A percentile compares a stretch with the other conserved stretches of the same genome.
Evolutionary conservation across 2,888 invertebrate genomes (phyloP).

Genomic region (Epicampocera succincta): DNA sequence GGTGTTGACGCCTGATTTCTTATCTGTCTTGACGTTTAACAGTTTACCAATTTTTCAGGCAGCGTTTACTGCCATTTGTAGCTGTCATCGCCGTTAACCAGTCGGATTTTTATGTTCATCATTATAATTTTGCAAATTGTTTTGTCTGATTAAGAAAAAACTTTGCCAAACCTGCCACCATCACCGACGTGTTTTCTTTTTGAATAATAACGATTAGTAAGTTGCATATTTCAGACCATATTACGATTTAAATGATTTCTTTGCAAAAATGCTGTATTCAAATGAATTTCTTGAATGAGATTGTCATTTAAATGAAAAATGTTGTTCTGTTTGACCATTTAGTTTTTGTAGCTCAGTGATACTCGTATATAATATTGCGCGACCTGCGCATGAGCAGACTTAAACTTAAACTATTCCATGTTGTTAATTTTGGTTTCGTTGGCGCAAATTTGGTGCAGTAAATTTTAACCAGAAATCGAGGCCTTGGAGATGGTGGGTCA

Average conservation of each 20-base stretch:
- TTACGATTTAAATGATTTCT: conserved; percentile 32
- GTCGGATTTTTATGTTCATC: conserved; percentile 43
- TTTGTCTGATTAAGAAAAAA: conserved; percentile 31
- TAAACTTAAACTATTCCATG: too few species aligned
- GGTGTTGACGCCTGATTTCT: conserved; percentile 52
- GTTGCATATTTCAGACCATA: conserved; percentile 17
- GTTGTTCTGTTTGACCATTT: background rate
- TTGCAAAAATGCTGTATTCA: conserved; percentile 34
- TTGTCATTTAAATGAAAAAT: conserved; percentile 23
- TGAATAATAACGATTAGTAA: conserved; percentile 10
- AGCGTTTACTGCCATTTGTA: conserved; percentile 7
- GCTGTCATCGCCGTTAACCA: conserved; percentile 18
- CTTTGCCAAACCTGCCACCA: conserved; percentile 15
- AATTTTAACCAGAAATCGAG: too few species aligned
- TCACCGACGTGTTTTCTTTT: conserved; percentile 19
- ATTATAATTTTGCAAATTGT: conserved; percentile 44
- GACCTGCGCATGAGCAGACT: too few species aligned
- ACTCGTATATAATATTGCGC: too few species aligned
- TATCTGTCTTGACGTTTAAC: conserved; percentile 37
- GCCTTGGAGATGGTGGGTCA: too few species aligned
- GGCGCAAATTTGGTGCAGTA: too few species aligned
- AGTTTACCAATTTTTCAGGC: conserved; percentile 36
- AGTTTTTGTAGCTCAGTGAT: too few species aligned
- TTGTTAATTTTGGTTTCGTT: too few species aligned
- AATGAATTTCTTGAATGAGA: conserved; percentile 1